phyloP scores from a whole-genome alignment of 2,797 vertebrate genomes.

The Eulemur albifrons region DNA sequence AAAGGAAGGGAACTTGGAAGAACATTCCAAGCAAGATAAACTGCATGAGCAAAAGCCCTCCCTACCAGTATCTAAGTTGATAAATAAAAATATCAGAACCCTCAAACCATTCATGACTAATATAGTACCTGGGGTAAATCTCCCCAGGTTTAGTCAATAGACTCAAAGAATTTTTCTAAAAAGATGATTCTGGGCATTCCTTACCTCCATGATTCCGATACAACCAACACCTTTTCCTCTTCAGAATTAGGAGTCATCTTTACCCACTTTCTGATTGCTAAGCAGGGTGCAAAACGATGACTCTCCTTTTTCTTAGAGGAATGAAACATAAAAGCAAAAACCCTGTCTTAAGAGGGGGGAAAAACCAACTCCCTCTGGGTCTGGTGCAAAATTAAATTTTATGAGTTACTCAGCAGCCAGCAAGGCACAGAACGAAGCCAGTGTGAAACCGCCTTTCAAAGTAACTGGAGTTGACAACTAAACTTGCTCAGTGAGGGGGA shows the following conservation, averaged over 20 bases:
- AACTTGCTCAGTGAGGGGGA: neutral
- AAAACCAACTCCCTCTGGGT: neutral
- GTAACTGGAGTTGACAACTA: slow-evolving; percentile 21
- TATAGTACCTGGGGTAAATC: neutral
- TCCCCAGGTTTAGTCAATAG: neutral
- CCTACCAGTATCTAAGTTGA: neutral
- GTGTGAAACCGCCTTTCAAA: slow-evolving; percentile 14
- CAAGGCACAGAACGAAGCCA: neutral
- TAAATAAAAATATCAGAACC: neutral
- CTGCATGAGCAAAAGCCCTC: neutral
- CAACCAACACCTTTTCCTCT: neutral
- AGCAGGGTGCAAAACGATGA: neutral
- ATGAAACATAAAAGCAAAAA: slow-evolving; percentile 25
- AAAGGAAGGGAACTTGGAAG: neutral
- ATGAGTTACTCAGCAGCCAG: slow-evolving; percentile 22
- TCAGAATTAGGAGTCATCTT: neutral
- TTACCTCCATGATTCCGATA: neutral
- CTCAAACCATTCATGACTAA: neutral
- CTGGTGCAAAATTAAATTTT: slow-evolving; percentile 53
- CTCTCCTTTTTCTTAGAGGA: neutral
- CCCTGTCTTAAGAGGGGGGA: neutral
- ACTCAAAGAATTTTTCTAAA: neutral
- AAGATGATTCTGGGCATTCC: neutral
- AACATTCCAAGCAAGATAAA: neutral
- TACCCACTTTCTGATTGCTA: neutral